Evolutionary conservation across 2,888 invertebrate species (phyloP).

Genomic region (Bruchidius siliquastri): DNA sequence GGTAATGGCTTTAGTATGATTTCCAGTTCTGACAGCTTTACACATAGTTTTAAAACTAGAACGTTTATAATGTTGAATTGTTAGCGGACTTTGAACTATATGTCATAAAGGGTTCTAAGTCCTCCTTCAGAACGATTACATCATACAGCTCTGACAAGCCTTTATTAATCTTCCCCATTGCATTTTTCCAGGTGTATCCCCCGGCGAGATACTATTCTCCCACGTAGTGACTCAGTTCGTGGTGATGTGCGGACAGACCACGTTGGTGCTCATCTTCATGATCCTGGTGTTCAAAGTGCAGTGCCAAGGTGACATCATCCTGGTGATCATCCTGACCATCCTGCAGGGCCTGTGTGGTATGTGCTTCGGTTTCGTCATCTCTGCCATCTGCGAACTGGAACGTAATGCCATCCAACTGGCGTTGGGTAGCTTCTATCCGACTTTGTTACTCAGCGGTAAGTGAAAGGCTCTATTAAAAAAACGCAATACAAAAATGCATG

Average conservation of each 20-base stretch:
- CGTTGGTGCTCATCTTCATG: constrained; percentile 86
- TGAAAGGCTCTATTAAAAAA: background rate
- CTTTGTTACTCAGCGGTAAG: constrained; percentile 72
- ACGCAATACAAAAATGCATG: constrained; percentile 47
- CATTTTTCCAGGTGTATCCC: constrained; percentile 78
- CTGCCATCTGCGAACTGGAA: constrained; percentile 86
- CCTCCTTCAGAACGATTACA: too few relatives aligned
- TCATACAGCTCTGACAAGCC: too few relatives aligned
- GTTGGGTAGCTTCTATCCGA: constrained; percentile 92
- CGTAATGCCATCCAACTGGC: constrained; percentile 90
- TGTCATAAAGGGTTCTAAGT: too few relatives aligned
- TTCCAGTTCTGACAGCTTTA: background rate
- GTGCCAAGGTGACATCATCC: constrained; percentile 80
- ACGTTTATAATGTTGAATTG: too few relatives aligned
- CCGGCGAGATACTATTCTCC: constrained; percentile 87
- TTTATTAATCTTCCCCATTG: too few relatives aligned
- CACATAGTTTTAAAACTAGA: too few relatives aligned
- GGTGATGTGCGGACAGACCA: constrained; percentile 91
- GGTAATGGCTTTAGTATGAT: constrained; percentile 41
- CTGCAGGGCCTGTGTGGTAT: constrained; percentile 92
- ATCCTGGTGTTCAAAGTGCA: constrained; percentile 85
- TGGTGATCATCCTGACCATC: constrained; percentile 80
- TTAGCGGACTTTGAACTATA: too few relatives aligned
- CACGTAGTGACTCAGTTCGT: constrained; percentile 93
- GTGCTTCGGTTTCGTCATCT: constrained; percentile 94